Evolutionary conservation across 2,797 vertebrate species (phyloP).

Genomic region (Sebastolobus alascanus): DNA sequence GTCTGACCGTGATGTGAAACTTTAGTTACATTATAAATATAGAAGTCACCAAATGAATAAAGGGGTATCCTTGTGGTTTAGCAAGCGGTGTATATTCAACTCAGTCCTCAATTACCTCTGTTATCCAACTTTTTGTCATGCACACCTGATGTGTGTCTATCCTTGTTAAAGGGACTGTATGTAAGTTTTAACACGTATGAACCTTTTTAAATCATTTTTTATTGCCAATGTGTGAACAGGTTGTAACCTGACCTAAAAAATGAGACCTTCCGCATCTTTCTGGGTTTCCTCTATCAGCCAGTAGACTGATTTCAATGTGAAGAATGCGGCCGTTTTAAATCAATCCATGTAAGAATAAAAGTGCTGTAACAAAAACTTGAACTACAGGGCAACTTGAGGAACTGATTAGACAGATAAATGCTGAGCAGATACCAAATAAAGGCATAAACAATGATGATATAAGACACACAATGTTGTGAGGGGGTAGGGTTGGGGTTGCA

Average conservation of each 20-base stretch:
- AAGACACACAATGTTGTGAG: not conserved
- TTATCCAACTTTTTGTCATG: not conserved
- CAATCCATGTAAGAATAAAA: not conserved
- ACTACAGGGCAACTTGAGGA: not conserved
- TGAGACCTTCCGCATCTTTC: rapidly evolving
- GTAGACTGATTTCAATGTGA: too few relatives aligned
- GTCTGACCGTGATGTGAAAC: not conserved
- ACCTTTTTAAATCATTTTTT: too few relatives aligned
- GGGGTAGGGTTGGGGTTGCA: not conserved
- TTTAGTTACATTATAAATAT: not conserved
- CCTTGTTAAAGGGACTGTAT: too few relatives aligned
- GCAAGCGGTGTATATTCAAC: not conserved
- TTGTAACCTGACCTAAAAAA: too few relatives aligned
- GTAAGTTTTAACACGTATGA: too few relatives aligned
- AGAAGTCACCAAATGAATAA: not conserved
- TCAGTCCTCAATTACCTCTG: not conserved
- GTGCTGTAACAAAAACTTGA: not conserved
- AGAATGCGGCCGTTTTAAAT: not conserved
- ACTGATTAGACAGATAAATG: not conserved
- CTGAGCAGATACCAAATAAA: not conserved
- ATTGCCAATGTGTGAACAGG: too few relatives aligned
- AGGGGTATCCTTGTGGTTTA: not conserved
- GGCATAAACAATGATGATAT: not conserved
- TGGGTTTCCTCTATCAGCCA: too few relatives aligned
- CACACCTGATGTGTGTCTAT: not conserved